Base-by-base conservation (phyloP, 2,888 invertebrate species). In the Monopis laevigella region DNA sequence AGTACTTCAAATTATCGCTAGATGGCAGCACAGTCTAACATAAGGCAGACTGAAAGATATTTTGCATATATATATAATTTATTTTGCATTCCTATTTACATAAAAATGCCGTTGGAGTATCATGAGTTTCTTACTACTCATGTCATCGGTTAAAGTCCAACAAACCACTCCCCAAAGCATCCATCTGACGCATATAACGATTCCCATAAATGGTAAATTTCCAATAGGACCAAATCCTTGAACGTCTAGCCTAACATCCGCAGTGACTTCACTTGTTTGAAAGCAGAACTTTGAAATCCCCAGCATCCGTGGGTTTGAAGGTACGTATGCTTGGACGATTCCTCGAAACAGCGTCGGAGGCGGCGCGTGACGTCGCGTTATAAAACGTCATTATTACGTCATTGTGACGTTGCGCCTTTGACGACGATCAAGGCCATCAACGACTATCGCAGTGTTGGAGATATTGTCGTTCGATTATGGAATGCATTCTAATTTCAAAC, bases 11-110 rank as follows among this genome's bases (percentile, higher is more conserved):
- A 3, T 6, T n/a, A 29, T n/a, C 29, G 2, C 29, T 29, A 29
- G 29, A 29, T 29, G 29, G 29, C 29, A 29, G 29, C 29, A 29
- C 29, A n/a, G n/a, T n/a, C n/a, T n/a, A n/a, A n/a, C n/a, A n/a
- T n/a, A n/a, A n/a, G n/a, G n/a, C n/a, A n/a, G n/a, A n/a, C n/a
- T n/a, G n/a, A n/a, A n/a, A n/a, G n/a, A n/a, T n/a, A n/a, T n/a
- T n/a, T n/a, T n/a, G n/a, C n/a, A n/a, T n/a, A n/a, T n/a, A n/a
- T n/a, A n/a, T n/a, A n/a, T n/a, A n/a, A n/a, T n/a, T n/a, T n/a
- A n/a, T n/a, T n/a, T n/a, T n/a, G n/a, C n/a, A n/a, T n/a, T n/a
- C n/a, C n/a, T n/a, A n/a, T n/a, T n/a, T n/a, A n/a, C n/a, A n/a
- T n/a, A n/a, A n/a, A n/a, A n/a, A n/a, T n/a, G n/a, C n/a, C n/a